Conservation (phyloP, 1,140 invertebrate species). For the Cheumatopsyche charites region DNA sequence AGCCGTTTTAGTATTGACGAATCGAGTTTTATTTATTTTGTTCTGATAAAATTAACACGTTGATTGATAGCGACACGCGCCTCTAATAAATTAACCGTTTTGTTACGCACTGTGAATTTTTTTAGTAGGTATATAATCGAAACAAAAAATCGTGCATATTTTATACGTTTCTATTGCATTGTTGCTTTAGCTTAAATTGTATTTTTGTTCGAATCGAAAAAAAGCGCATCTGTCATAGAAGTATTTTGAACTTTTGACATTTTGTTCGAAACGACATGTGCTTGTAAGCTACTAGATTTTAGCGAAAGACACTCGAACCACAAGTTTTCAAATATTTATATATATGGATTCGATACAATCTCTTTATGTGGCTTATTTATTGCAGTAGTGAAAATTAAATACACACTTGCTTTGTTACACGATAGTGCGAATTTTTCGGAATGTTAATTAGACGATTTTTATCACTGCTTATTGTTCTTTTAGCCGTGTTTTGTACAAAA, state of each 20-base stretch:
- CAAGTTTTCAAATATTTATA: conserved; percentile 1
- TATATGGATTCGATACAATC: neutral
- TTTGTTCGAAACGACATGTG: conserved; percentile 11
- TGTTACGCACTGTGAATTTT: neutral
- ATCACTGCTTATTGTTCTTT: too few species aligned
- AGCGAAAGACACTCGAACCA: neutral
- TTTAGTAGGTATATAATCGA: too few species aligned
- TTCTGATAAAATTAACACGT: conserved; percentile 24
- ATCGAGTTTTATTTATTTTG: conserved; percentile 14
- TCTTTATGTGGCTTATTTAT: neutral
- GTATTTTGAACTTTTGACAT: conserved; percentile 15
- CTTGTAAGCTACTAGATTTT: neutral
- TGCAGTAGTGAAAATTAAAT: neutral
- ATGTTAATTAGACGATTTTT: too few species aligned
- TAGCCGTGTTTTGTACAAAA: too few species aligned
- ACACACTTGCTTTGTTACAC: too few species aligned
- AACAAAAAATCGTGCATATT: too few species aligned
- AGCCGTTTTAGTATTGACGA: too few species aligned
- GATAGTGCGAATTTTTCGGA: too few species aligned
- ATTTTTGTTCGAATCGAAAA: neutral
- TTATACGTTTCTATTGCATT: too few species aligned
- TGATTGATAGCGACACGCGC: conserved; percentile 15
- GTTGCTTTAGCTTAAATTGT: too few species aligned
- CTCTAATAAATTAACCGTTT: conserved; percentile 16
- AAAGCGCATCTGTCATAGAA: conserved; percentile 13